Evolutionary conservation across 1,140 invertebrate species (phyloP).

Genomic region (Lanistes nyassanus): DNA sequence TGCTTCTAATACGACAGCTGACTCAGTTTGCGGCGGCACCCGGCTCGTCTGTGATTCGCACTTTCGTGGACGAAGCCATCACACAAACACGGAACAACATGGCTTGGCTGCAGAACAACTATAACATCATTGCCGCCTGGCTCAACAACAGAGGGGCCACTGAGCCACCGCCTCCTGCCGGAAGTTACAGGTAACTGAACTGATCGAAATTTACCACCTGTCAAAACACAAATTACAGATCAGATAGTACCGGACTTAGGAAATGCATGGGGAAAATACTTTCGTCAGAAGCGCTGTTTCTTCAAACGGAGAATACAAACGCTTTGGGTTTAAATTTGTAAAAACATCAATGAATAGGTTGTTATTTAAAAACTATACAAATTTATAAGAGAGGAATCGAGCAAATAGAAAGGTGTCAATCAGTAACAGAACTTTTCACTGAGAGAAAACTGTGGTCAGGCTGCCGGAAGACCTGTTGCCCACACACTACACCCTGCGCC

Average conservation of each 20-base stretch:
- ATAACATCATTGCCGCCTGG: conserved; percentile 16
- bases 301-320: too few species aligned
- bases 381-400: too few species aligned
- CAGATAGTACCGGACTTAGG: too few species aligned
- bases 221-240: too few species aligned
- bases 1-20: not conserved
- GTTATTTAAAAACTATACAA: too few species aligned
- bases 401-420: too few species aligned
- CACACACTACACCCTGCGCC: not conserved
- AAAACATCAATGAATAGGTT: too few species aligned
- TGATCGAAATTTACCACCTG: too few species aligned
- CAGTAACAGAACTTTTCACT: too few species aligned
- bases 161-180: not conserved
- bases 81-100: conserved; percentile 18
- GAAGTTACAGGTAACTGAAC: conserved; percentile 15
- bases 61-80: conserved; percentile 6
- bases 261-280: too few species aligned
- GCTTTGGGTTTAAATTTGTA: too few species aligned
- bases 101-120: conserved; percentile 17
- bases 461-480: not conserved
- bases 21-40: not conserved
- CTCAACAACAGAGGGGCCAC: conserved; percentile 13
- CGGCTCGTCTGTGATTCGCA: not conserved
- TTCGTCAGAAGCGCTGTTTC: too few species aligned
- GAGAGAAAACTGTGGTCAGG: not conserved